phyloP scores from a whole-genome alignment of 2,888 invertebrate species.

The Drosophila vallismaia region DNA sequence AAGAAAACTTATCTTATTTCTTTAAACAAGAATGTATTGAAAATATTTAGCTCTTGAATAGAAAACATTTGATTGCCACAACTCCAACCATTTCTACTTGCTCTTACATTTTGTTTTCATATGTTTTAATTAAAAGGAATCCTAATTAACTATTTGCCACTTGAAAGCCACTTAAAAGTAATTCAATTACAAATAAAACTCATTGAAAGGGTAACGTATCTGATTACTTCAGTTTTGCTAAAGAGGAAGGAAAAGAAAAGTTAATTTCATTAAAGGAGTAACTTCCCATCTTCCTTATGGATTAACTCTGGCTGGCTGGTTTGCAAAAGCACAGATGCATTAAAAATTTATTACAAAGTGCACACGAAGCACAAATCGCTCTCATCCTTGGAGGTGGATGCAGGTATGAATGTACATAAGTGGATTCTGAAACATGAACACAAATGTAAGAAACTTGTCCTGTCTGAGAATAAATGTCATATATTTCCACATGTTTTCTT shows the following conservation, averaged over 20 bases:
- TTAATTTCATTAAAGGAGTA: constrained; percentile 55
- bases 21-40: too few relatives aligned
- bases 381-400: constrained; percentile 6
- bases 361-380: constrained; percentile 36
- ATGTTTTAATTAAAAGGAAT: constrained; percentile 47
- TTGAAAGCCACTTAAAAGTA: constrained; percentile 63
- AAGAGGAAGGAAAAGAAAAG: constrained; percentile 39
- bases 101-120: constrained; percentile 26
- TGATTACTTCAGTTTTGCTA: constrained; percentile 42
- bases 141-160: constrained; percentile 30
- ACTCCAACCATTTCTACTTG: not conserved
- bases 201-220: constrained; percentile 47
- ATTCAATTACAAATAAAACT: constrained; percentile 67
- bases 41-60: not conserved
- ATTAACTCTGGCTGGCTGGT: constrained; percentile 15
- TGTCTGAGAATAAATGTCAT: constrained; percentile 2
- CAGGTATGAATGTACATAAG: constrained; percentile 16
- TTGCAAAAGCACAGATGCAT: constrained; percentile 52
- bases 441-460: constrained; percentile 57
- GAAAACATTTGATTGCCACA: not conserved
- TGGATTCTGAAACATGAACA: constrained; percentile 27
- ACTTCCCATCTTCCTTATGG: not conserved
- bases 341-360: constrained; percentile 69
- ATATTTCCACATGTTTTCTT: constrained; percentile 27
- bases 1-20: not conserved